Percentiles rank a stretch among this genome's conserved stretches.
These are phyloP conservation scores for Cynocephalus volans DNA, from an alignment of 2,113 vertebrate species.

Conservation along the genomic window DNA sequence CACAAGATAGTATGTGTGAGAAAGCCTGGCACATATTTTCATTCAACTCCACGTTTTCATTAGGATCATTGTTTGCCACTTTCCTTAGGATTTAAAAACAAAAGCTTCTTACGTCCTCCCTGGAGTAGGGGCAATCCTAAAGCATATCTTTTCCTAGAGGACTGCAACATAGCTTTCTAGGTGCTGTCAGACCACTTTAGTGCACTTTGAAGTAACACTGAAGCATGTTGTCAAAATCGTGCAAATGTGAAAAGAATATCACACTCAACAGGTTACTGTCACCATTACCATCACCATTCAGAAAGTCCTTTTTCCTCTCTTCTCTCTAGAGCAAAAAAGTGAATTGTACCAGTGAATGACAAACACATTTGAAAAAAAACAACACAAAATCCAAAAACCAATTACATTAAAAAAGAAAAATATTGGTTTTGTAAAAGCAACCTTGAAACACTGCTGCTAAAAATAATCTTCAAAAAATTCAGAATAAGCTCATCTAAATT, in stretches of 20 bases:
- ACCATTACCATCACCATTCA: not conserved
- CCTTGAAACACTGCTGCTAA: not conserved
- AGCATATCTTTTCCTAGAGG: not conserved
- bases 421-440: constrained; percentile 30
- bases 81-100: not conserved
- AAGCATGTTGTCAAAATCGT: not conserved
- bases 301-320: not conserved
- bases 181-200: not conserved
- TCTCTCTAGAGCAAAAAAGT: not conserved
- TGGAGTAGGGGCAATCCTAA: not conserved
- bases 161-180: not conserved
- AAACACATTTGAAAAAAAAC: not conserved
- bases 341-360: not conserved
- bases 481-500: not conserved
- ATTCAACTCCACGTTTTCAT: not conserved
- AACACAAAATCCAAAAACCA: too few species aligned
- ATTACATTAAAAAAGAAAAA: not conserved
- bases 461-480: constrained; percentile 9
- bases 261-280: not conserved
- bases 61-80: not conserved
- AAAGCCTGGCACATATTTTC: not conserved
- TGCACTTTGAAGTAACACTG: not conserved
- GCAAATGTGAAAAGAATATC: not conserved
- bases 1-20: not conserved
- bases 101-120: not conserved